Conservation (phyloP, 2,113 vertebrate genomes). For the Pelusios castaneus region DNA sequence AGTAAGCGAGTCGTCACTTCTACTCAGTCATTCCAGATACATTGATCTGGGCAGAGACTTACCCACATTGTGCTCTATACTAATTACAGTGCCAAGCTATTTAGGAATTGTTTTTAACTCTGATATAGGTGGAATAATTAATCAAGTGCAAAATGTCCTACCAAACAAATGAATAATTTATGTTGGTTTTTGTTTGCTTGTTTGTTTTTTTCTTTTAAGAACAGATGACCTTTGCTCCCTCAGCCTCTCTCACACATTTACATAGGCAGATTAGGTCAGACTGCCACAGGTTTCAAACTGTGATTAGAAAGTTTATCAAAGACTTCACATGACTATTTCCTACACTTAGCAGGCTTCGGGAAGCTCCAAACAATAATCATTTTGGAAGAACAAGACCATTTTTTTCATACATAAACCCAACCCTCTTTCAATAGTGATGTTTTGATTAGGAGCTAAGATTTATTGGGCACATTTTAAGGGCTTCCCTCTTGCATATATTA, state of each 20-base stretch:
- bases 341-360: background rate
- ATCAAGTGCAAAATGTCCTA: background rate
- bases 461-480: background rate
- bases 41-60: no score
- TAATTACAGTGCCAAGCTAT: background rate
- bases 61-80: fast-evolving
- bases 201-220: background rate
- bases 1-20: no score
- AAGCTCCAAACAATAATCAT: background rate
- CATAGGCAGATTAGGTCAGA: background rate
- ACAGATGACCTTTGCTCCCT: fast-evolving
- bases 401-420: background rate
- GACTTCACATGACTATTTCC: background rate
- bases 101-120: slow-evolving; percentile 13
- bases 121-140: background rate
- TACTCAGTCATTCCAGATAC: no score
- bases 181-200: background rate
- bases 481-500: background rate
- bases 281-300: background rate
- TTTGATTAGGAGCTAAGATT: background rate
- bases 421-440: background rate
- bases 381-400: background rate
- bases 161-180: background rate
- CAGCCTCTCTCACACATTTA: background rate
- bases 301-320: background rate